phyloP scores from a whole-genome alignment of 2,888 invertebrate species.

The Strigamia transsilvanica region DNA sequence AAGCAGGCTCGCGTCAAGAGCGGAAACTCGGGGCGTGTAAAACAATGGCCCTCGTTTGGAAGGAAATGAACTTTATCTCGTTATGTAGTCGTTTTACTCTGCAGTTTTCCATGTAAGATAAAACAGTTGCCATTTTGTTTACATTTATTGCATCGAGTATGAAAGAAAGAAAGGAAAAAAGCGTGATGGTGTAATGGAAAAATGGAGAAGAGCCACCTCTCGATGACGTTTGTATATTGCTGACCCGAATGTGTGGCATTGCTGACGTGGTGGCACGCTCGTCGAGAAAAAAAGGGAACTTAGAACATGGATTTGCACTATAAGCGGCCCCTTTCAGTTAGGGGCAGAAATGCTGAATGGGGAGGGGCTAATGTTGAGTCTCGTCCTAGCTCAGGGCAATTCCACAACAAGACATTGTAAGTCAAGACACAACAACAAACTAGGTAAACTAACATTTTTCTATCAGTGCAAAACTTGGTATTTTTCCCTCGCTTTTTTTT shows the following conservation, averaged over 20 bases:
- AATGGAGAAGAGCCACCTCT: conserved; percentile 44
- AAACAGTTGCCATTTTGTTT: conserved; percentile 27
- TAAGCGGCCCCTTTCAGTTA: conserved; percentile 49
- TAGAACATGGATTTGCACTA: conserved; percentile 49
- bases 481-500: not conserved
- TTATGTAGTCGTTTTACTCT: not conserved
- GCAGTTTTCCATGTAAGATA: not conserved
- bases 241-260: conserved; percentile 49
- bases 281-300: conserved; percentile 27
- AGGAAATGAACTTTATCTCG: conserved; percentile 44
- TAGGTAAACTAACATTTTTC: conserved; percentile 40
- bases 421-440: conserved; percentile 49
- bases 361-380: conserved; percentile 37
- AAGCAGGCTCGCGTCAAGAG: conserved; percentile 22
- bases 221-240: conserved; percentile 48
- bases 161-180: not conserved
- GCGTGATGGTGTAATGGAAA: not conserved
- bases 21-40: conserved; percentile 41
- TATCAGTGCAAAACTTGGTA: conserved; percentile 9
- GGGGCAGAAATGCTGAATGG: conserved; percentile 45
- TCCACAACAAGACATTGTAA: conserved; percentile 46
- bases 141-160: conserved; percentile 33
- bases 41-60: conserved; percentile 42
- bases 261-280: conserved; percentile 49
- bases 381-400: conserved; percentile 40